A percentile compares a stretch with the other conserved stretches of the same genome.
Evolutionary conservation across 2,113 vertebrate genomes (phyloP).

Genomic region (Saguinus midas): DNA sequence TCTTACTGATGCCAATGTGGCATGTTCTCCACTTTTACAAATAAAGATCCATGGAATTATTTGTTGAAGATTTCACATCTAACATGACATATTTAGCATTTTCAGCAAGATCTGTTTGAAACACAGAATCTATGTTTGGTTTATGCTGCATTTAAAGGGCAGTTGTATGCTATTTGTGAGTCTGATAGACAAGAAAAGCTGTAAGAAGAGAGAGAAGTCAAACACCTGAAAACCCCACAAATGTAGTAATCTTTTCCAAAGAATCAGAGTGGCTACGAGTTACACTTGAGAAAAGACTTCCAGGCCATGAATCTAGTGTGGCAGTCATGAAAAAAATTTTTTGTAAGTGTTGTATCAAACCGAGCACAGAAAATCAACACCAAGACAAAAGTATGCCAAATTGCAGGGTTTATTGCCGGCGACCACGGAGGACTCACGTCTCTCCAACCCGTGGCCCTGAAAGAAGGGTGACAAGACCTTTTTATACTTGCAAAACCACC

Average conservation of each 20-base stretch:
- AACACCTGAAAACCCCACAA: not conserved
- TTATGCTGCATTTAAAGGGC: not conserved
- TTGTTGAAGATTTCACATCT: not conserved
- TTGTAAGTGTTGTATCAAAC: too few relatives aligned
- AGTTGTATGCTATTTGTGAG: not conserved
- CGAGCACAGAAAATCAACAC: too few relatives aligned
- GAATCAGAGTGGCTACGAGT: not conserved
- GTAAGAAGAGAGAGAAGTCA: not conserved
- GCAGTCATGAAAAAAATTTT: not conserved
- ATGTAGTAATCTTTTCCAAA: not conserved
- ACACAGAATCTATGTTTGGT: not conserved
- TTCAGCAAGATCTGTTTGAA: not conserved
- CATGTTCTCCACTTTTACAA: not conserved
- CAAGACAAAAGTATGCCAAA: too few relatives aligned
- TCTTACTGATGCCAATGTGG: too few relatives aligned
- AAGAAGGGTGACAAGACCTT: too few relatives aligned
- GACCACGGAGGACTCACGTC: too few relatives aligned
- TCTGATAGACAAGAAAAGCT: not conserved
- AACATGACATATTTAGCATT: not conserved
- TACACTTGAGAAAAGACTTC: conserved; percentile 7
- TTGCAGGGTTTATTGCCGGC: too few relatives aligned
- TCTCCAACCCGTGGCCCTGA: too few relatives aligned
- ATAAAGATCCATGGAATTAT: not conserved
- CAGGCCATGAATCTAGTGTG: not conserved
- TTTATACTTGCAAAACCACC: too few relatives aligned